Evolutionary conservation across 2,888 invertebrate species (phyloP), one percentile per base, ranked within the genome.

Genomic region (Campoplex capitator): DNA sequence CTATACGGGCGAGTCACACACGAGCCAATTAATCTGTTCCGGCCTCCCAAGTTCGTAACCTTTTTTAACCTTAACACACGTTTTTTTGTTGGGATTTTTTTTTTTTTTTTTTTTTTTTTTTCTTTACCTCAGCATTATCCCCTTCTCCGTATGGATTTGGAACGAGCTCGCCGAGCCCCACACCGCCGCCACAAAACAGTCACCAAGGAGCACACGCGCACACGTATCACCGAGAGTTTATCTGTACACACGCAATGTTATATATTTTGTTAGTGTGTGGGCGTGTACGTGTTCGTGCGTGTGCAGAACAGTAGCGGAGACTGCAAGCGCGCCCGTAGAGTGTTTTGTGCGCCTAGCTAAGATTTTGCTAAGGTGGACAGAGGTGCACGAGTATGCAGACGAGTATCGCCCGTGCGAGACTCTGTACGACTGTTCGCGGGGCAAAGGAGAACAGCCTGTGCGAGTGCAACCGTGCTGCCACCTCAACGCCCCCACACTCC

Each of bases 21-120:
- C 75, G 32, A 51, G 35, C 73, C 48, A 35, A n/a, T n/a, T n/a
- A n/a, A 35, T 77, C 70, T 28, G 48, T 16, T 6, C 2, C 32
- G n/a, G 90, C 90, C 91, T 91, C 51, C 90, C 91, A 91, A 93
- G 92, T 93, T 92, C 92, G 91, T 93, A 92, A 92, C 92, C 92
- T 93, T 91, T 91, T 91, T 89, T 91, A 92, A 92, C 92, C 92
- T 92, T 92, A 91, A 88, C 88, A 79, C 77, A 51, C 42, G 51
- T 28, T 51, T 48, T 48, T 65, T 65, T 45, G 38, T 32, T 48
- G n/a, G 1, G 6, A 11, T 67, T 77, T 51, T 76, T 73, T 73
- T 23, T 23, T 18, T 67, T 77, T 51, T 76, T 73, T 73, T 23
- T 23, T 23, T 23, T 23, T 23, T 18, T 67, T 77, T 51, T 76